A percentile compares a stretch with the other conserved stretches of the same genome.
phyloP scores from a whole-genome alignment of 2,888 invertebrate species.

The Metalampra italica region DNA sequence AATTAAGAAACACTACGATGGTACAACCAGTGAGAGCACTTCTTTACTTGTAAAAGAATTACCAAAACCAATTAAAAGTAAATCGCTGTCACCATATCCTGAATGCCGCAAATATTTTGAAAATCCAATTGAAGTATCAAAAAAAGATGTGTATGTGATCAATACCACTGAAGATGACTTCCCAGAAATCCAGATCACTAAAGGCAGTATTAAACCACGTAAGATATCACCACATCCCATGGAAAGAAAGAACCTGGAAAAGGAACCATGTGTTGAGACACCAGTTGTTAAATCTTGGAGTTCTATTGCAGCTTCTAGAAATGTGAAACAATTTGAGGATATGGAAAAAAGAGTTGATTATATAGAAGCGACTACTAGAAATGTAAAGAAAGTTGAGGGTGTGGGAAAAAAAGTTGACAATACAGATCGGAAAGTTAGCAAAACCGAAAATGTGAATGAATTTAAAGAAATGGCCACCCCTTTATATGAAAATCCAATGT shows the following conservation, averaged over 20 bases:
- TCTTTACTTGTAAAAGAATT: conserved; percentile 33
- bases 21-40: conserved; percentile 24
- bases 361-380: too few relatives aligned
- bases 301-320: conserved; percentile 52
- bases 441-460: conserved; percentile 15
- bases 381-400: conserved; percentile 11
- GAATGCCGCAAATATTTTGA: conserved; percentile 44
- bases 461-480: conserved; percentile 12
- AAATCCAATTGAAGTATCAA: conserved; percentile 37
- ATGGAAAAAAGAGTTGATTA: background rate
- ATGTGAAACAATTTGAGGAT: conserved; percentile 14
- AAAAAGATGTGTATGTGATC: conserved; percentile 67
- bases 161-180: conserved; percentile 66
- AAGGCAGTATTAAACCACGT: conserved; percentile 47
- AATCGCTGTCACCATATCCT: conserved; percentile 49
- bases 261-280: conserved; percentile 36
- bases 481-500: conserved; percentile 29
- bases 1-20: conserved; percentile 18
- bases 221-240: conserved; percentile 54
- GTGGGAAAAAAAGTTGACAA: background rate
- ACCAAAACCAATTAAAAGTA: conserved; percentile 48
- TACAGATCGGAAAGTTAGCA: background rate
- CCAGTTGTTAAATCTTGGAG: conserved; percentile 60
- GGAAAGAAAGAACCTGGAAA: conserved; percentile 28
- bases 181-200: conserved; percentile 69